Evolutionary conservation across 2,888 invertebrate species (phyloP), one percentile per base, ranked within the genome.

Genomic region (Hermaeophaga mercurialis): DNA sequence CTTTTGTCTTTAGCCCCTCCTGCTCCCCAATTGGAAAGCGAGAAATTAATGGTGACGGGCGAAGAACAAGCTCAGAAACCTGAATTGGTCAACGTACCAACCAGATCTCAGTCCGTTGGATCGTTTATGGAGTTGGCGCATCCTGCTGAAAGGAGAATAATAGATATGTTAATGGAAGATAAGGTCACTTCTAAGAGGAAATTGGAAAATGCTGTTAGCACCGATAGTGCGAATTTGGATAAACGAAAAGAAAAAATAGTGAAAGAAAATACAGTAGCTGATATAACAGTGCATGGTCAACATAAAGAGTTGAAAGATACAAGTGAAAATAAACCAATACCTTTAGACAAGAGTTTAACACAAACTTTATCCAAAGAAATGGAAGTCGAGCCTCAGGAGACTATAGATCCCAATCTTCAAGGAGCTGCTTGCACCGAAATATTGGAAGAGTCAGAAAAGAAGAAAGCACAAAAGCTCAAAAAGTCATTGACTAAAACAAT

Each of bases 1-100:
- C 80, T 96, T 63, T 81, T 95, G 58, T 91, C 94, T 5, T 79
- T 95, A 62, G 90, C 91, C 57, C 91, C 93, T n/a, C 82, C 93
- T 33, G 86, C 88, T 48, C 87, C 91, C 12, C 81, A 81, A 66
- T 80, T 88, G 11, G 86, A 87, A 67, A 87, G 87, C 44, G 88
- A 89, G 71, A 88, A 90, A 66, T 78, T 90, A 56, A 83, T 89
- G 33, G 85, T 88, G 56, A 87, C 88, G 1, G 82, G 81, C 41
- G 82, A 61, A 34, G 59, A 57, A 61, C 78, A 79, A 15, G 67
- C 67, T 58, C 44, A 68, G 14, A 67, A 73, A 39, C 79, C 79
- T 50, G 66, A 75, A 6, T 64, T 72, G 11, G n/a, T 43, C 6
- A 15, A 11, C 11, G 74, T 71, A 3, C 81, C 81, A 3, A 76